A percentile compares a stretch with the other conserved stretches of the same genome.
Evolutionary conservation across 2,888 invertebrate species (phyloP).

Genomic region (Orchesella flavescens): DNA sequence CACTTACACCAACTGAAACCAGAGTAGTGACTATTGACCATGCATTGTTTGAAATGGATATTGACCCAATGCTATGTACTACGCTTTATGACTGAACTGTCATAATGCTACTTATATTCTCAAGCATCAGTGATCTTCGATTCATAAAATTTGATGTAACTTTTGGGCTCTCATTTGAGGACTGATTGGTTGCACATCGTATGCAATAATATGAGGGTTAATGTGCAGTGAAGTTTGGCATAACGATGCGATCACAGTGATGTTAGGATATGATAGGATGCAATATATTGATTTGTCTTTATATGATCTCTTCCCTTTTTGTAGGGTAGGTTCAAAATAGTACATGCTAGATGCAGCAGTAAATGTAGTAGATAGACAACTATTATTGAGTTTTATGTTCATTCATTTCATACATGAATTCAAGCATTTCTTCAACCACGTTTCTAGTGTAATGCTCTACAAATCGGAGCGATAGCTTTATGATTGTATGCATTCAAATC

Average conservation of each 20-base stretch:
- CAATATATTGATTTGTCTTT: too few species aligned
- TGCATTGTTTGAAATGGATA: slow-evolving; percentile 34
- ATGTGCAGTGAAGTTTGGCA: not conserved
- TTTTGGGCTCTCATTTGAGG: not conserved
- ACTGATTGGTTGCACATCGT: not conserved
- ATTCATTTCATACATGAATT: too few species aligned
- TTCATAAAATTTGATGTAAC: not conserved
- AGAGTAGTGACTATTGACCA: not conserved
- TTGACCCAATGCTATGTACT: slow-evolving; percentile 36
- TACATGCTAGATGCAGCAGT: too few species aligned
- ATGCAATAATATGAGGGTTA: not conserved
- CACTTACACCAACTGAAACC: not conserved
- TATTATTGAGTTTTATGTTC: too few species aligned
- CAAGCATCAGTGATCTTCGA: too few species aligned
- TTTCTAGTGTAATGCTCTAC: not conserved
- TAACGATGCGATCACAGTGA: not conserved
- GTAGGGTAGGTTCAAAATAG: too few species aligned
- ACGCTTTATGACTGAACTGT: not conserved
- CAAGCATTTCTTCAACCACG: not conserved
- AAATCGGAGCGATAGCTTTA: not conserved
- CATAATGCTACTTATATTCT: too few species aligned
- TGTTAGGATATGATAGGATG: not conserved
- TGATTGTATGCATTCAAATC: not conserved
- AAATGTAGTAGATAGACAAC: too few species aligned
- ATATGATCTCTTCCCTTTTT: too few species aligned